Evolutionary conservation across 2,113 vertebrate genomes (phyloP).

Genomic region (Delphinus delphis): DNA sequence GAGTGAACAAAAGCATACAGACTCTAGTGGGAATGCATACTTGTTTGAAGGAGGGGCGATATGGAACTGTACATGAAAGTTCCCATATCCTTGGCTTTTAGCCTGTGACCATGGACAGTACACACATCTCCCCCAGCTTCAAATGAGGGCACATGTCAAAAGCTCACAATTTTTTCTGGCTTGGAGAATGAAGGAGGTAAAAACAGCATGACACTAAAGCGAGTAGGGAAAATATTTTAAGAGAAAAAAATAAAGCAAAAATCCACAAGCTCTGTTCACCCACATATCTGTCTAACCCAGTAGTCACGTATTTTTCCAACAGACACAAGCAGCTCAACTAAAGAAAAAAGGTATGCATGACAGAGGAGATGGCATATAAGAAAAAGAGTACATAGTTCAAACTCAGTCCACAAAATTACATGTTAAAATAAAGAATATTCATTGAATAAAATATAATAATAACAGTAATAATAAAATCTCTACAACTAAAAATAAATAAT

Average conservation of each 20-base stretch:
- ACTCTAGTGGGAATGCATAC: rapidly evolving
- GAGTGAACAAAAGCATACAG: background rate
- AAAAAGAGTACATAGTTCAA: background rate
- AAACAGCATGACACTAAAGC: background rate
- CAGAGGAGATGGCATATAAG: background rate
- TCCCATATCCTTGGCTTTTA: background rate
- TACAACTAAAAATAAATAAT: background rate
- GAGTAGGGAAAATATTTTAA: background rate
- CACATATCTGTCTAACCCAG: background rate
- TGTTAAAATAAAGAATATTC: background rate
- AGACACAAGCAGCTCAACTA: background rate
- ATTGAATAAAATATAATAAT: background rate
- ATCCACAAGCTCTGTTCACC: background rate
- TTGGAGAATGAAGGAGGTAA: background rate
- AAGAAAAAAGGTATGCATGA: background rate
- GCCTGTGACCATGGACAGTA: background rate
- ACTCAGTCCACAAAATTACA: background rate
- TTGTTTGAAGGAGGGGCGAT: background rate
- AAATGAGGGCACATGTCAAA: background rate
- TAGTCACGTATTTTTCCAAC: background rate
- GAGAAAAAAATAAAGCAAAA: background rate
- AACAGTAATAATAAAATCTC: background rate
- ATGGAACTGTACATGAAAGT: background rate
- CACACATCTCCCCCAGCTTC: background rate
- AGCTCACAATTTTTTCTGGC: background rate